A percentile compares a stretch with the other conserved stretches of the same genome.
phyloP scores from a whole-genome alignment of 2,888 invertebrate genomes.

The Congeria kusceri region DNA sequence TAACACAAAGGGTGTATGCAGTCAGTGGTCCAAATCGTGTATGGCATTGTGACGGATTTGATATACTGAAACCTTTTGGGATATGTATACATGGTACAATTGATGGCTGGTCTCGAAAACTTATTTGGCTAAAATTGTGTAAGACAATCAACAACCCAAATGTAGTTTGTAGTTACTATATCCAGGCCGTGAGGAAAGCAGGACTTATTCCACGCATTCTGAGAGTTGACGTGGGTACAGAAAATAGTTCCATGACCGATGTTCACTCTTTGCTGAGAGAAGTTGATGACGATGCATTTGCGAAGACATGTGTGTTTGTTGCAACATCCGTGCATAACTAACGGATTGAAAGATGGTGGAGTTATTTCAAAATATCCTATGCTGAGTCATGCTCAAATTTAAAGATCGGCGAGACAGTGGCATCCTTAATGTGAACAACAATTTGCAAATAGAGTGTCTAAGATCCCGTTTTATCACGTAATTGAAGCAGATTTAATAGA shows the following conservation, averaged over 20 bases:
- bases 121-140: too few relatives aligned
- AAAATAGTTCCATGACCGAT: conserved; percentile 6
- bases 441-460: too few relatives aligned
- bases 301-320: neutral
- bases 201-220: conserved; percentile 1
- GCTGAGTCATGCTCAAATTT: neutral
- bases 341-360: conserved; percentile 1
- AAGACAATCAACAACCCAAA: too few relatives aligned
- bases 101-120: too few relatives aligned
- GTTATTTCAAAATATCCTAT: neutral
- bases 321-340: neutral
- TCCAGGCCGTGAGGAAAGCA: neutral
- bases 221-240: conserved; percentile 3
- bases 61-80: too few relatives aligned
- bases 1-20: too few relatives aligned
- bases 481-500: too few relatives aligned
- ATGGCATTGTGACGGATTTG: too few relatives aligned
- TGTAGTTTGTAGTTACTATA: neutral
- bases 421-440: too few relatives aligned
- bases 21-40: too few relatives aligned
- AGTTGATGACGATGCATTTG: neutral
- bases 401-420: neutral
- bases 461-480: too few relatives aligned
- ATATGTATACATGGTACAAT: too few relatives aligned
- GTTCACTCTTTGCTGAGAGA: neutral